A percentile compares a stretch with the other conserved stretches of the same genome.
These are phyloP conservation scores for Hybognathus amarus DNA, from an alignment of 2,797 vertebrate genomes.

Conservation along the genomic window DNA sequence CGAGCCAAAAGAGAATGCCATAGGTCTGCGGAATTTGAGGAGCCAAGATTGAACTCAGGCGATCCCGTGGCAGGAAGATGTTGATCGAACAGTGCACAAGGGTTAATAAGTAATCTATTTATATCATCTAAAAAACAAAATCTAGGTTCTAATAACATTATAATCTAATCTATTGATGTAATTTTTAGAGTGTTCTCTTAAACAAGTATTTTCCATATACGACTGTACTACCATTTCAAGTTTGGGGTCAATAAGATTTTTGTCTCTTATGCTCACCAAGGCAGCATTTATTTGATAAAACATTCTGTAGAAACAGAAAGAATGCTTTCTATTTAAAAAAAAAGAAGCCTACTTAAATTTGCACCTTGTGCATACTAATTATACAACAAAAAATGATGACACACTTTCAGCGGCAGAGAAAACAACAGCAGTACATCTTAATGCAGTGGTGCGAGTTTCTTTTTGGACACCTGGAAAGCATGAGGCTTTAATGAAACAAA, in stretches of 20 bases:
- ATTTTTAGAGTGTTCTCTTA: neutral
- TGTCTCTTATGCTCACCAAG: neutral
- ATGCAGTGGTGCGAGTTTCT: neutral
- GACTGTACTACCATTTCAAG: neutral
- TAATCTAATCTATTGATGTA: neutral
- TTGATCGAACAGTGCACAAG: too few relatives aligned
- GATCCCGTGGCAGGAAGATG: too few relatives aligned
- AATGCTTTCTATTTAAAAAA: neutral
- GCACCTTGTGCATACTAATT: slow-evolving; percentile 4
- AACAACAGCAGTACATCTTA: neutral
- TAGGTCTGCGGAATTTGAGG: too few relatives aligned
- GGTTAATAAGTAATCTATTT: neutral
- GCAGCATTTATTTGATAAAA: neutral
- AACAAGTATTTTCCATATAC: neutral
- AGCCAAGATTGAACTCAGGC: too few relatives aligned
- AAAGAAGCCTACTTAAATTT: neutral
- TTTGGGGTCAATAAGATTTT: neutral
- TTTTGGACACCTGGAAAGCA: neutral
- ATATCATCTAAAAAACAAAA: neutral
- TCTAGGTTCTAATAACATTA: neutral
- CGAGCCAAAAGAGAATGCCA: too few relatives aligned
- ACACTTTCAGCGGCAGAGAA: neutral
- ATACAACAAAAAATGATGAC: neutral
- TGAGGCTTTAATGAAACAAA: neutral
- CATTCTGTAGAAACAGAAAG: neutral